Evolutionary conservation across 2,113 vertebrate species (phyloP), one percentile per base, ranked within the genome.

Genomic region (Scomber colias): DNA sequence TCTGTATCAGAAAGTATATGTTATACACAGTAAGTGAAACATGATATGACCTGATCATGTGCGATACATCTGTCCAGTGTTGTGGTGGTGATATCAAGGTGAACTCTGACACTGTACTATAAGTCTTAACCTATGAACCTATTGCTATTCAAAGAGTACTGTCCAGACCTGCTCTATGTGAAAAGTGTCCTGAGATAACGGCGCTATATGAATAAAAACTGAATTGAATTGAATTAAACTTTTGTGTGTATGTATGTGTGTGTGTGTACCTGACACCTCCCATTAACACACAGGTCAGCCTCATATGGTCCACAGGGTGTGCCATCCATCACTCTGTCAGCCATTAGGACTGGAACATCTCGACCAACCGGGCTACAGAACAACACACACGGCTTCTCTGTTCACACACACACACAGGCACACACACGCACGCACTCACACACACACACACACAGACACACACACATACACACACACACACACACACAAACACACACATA

Each of bases 301-400:
- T 99, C 97, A 0, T 97, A 99, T 4, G 98, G 97, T 56, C 98
- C 98, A 13, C 98, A 99, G 0, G 97, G 96, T 1, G 98, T 99
- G 11, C 98, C 98, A 35, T 99, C 98, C 17, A 97, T 94, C 71
- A 99, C 98, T 71, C 96, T 94, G 79, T 99, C 97, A 2, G 97
- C 76, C 89, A 97, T 90, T 89, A 97, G 91, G 63, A 96, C 86
- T 0, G 97, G 96, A 4, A 95, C 90, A 54, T 98, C 97, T 65
- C 95, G 96, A 54, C 97, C 97, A 49, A 97, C 79, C 0, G 96
- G 96, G 8, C 95, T 96, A 93, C 98, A 99, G 92, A 96, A 96
- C 72, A 99, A 94, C 70, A 96, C 95, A 64, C 98, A 99, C 0
- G 97, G 97, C 79, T 97, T 97, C 76, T 99, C 98, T 99, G 94